Conservation (phyloP, 2,113 vertebrate genomes). For the Hucho hucho region DNA sequence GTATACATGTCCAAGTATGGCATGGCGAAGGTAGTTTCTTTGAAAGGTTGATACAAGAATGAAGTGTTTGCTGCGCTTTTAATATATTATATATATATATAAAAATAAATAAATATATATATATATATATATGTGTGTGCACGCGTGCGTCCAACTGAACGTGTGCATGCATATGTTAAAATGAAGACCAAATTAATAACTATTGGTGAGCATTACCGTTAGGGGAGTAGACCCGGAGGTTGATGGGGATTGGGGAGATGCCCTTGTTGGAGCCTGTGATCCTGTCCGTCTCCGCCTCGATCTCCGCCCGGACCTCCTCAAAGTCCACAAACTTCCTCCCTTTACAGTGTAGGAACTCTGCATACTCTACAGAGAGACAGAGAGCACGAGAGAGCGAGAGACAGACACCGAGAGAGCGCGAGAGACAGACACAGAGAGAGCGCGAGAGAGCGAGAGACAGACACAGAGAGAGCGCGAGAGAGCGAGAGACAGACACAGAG, state of each 20-base stretch:
- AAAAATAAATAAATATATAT: no score
- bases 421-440: constrained; percentile 1
- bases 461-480: not conserved
- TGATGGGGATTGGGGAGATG: constrained; percentile 93
- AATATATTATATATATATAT: no score
- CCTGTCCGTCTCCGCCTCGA: constrained; percentile 91
- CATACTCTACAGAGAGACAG: constrained; percentile 89
- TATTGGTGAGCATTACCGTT: constrained; percentile 74
- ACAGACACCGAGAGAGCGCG: not conserved
- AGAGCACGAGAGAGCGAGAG: not conserved
- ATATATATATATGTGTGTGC: no score
- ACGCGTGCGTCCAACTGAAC: not conserved
- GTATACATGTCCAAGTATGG: no score
- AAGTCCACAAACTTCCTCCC: constrained; percentile 96
- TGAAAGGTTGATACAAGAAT: not conserved
- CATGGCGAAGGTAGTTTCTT: no score
- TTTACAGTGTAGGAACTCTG: constrained; percentile 96
- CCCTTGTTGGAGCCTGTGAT: constrained; percentile 95
- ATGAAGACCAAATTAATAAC: no score
- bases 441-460: constrained; percentile 2
- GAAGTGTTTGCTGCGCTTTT: no score
- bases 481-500: not conserved
- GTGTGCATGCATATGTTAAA: constrained; percentile 11
- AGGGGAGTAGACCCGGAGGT: constrained; percentile 91
- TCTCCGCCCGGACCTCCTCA: constrained; percentile 91